phyloP scores from a whole-genome alignment of 2,797 vertebrate genomes.

The Pangasius mekongensis region DNA sequence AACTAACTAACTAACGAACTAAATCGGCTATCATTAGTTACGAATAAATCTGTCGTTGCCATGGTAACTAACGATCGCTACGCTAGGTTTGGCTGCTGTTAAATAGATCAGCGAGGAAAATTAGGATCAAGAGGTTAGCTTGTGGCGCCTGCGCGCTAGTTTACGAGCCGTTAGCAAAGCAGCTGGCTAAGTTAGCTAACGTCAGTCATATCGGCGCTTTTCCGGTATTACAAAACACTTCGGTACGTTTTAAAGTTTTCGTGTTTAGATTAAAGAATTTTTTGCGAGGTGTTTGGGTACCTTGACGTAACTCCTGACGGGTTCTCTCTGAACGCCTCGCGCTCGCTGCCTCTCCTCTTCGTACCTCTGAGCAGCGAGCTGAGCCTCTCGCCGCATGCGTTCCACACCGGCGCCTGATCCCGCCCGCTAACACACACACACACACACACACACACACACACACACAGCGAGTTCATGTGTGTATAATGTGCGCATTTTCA shows the following conservation, averaged over 20 bases:
- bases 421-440: constrained; percentile 38
- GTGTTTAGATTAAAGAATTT: background rate
- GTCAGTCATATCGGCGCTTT: background rate
- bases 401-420: constrained; percentile 65
- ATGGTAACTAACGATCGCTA: background rate
- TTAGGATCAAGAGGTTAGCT: background rate
- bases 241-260: background rate
- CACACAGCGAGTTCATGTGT: background rate
- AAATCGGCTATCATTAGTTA: background rate
- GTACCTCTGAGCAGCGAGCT: constrained; percentile 87
- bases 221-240: background rate
- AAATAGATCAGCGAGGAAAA: background rate
- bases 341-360: constrained; percentile 88
- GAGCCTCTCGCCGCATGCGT: constrained; percentile 86
- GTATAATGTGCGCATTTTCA: background rate
- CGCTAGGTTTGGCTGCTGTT: background rate
- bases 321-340: constrained; percentile 80
- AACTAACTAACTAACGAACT: background rate
- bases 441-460: constrained; percentile 24
- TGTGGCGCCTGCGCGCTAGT: too few relatives aligned
- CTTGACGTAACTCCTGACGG: constrained; percentile 78
- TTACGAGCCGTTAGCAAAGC: background rate
- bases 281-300: constrained; percentile 62
- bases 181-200: background rate
- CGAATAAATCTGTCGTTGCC: background rate